Percentiles rank a stretch among this genome's conserved stretches.
Evolutionary conservation across 2,113 vertebrate genomes (phyloP).

Genomic region (Callorhinus ursinus): DNA sequence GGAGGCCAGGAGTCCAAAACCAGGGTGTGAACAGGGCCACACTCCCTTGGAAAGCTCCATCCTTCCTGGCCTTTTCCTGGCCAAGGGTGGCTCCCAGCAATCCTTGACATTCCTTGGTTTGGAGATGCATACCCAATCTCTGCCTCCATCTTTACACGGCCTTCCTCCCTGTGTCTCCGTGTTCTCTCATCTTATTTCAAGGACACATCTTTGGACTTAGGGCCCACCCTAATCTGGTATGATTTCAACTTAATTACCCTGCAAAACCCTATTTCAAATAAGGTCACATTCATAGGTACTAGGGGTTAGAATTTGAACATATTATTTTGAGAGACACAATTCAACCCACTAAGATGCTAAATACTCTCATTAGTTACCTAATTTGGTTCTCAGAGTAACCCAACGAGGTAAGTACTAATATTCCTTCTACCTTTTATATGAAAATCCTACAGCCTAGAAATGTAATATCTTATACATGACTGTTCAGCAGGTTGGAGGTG

Average conservation of each 20-base stretch:
- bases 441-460: background rate
- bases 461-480: background rate
- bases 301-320: background rate
- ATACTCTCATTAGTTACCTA: background rate
- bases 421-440: background rate
- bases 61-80: fast-evolving
- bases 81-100: fast-evolving
- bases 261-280: background rate
- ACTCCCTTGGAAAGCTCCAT: background rate
- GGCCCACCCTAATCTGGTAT: background rate
- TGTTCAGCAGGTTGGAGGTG: background rate
- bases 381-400: background rate
- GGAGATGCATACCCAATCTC: background rate
- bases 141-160: background rate
- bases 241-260: background rate
- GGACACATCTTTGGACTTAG: background rate
- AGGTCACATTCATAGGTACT: background rate
- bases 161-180: background rate
- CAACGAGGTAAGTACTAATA: background rate
- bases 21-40: background rate
- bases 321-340: background rate
- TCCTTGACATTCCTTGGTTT: background rate
- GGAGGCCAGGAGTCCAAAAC: background rate
- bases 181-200: background rate
- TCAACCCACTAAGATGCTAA: background rate